Base-by-base conservation (phyloP, 2,888 invertebrate genomes). In the Drosophila nigritarsus region DNA sequence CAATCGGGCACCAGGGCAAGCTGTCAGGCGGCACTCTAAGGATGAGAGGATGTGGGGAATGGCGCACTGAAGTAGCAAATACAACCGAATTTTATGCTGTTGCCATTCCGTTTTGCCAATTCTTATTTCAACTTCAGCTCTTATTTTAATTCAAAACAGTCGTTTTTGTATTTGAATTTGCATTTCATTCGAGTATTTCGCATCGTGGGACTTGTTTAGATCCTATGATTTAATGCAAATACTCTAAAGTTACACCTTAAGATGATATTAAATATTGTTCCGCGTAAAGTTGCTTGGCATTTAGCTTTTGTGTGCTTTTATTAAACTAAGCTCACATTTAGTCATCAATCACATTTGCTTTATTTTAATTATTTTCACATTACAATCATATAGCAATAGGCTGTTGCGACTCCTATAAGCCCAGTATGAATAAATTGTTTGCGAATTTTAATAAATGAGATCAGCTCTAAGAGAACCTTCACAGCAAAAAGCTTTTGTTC, bases 41-140 rank as follows among this genome's bases (percentile, higher is more conserved):
- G 24, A 3, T 24, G 6, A 29, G 13, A 30, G 8, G 18, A 50
- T 56, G 51, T 55, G 61, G 59, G 53, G 51, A 56, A 59, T 55
- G 67, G 68, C 63, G 76, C 59, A 73, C 62, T 66, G 58, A 77
- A 71, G 68, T 73, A 64, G 72, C 65, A 70, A 74, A 87, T 13
- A 82, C 60, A 74, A 68, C 71, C 65, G 72, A 87, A 82, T 86
- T 85, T 75, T 75, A 83, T 83, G 83, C 82, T 83, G 81, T 81
- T 83, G 83, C 87, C 81, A 83, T 87, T 82, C 79, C 78, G 72
- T 88, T 88, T 75, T 73, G 69, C 87, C 87, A 83, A 85, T 85
- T 88, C 75, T 73, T 77, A 77, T 87, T 78, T 78, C 78, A 76
- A 61, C 66, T 70, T 71, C 45, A 65, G 64, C 61, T 75, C 63